Conservation (phyloP, 2,797 vertebrate genomes). For the Lacerta agilis region DNA sequence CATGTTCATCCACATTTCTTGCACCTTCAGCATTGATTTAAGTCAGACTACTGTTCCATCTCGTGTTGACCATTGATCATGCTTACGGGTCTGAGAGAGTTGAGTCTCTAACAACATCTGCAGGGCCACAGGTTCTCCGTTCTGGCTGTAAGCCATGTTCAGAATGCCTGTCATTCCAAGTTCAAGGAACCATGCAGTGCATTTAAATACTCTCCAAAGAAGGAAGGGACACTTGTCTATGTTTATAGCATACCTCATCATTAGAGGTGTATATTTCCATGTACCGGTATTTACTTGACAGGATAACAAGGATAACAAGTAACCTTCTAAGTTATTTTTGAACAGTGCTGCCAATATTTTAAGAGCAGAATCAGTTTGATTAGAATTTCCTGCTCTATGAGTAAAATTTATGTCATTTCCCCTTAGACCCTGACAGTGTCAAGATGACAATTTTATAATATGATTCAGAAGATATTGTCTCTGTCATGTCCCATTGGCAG, state of each 20-base stretch:
- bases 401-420: constrained; percentile 24
- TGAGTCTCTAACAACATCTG: too few species aligned
- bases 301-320: constrained; percentile 29
- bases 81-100: too few species aligned
- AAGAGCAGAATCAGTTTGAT: constrained; percentile 32
- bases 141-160: too few species aligned
- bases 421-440: constrained; percentile 33
- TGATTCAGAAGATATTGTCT: constrained; percentile 14
- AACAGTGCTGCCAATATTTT: constrained; percentile 28
- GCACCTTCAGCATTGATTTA: too few species aligned
- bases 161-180: neutral
- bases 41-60: too few species aligned
- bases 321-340: constrained; percentile 28
- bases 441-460: constrained; percentile 29
- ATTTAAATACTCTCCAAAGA: constrained; percentile 37
- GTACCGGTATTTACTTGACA: constrained; percentile 47
- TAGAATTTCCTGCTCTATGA: constrained; percentile 35
- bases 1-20: too few species aligned
- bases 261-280: constrained; percentile 35
- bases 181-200: neutral
- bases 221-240: constrained; percentile 1
- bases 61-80: too few species aligned
- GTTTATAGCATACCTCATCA: constrained; percentile 26
- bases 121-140: too few species aligned
- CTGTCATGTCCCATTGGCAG: constrained; percentile 15